Conservation (phyloP, 2,797 vertebrate genomes). For the Pipistrellus pygmaeus region DNA sequence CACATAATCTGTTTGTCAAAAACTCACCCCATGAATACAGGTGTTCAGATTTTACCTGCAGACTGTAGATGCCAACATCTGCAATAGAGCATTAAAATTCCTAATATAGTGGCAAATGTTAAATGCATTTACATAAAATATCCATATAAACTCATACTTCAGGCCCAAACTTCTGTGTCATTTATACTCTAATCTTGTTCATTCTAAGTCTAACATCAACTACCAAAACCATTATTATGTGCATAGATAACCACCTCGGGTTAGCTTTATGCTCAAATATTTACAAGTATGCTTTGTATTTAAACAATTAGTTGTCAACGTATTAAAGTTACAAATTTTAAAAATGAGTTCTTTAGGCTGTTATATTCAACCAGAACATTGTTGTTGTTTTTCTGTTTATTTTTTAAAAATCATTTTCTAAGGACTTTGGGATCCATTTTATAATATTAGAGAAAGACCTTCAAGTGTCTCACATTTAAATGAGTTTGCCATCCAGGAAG, state of each 20-base stretch:
- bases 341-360: background rate
- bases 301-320: constrained; percentile 31
- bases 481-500: constrained; percentile 55
- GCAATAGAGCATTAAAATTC: background rate
- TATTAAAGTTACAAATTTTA: background rate
- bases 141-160: background rate
- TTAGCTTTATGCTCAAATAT: constrained; percentile 41
- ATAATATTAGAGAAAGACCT: constrained; percentile 32
- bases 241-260: background rate
- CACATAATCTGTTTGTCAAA: background rate
- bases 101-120: background rate
- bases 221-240: background rate
- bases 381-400: constrained; percentile 36
- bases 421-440: constrained; percentile 8
- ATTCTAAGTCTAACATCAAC: background rate
- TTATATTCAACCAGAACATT: constrained; percentile 12
- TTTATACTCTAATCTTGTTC: background rate
- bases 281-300: constrained; percentile 1
- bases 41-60: background rate
- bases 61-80: background rate
- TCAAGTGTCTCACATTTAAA: constrained; percentile 62
- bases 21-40: background rate
- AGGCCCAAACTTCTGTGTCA: background rate
- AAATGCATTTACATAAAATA: constrained; percentile 1
- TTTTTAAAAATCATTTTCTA: constrained; percentile 53